Evolutionary conservation across 2,797 vertebrate species (phyloP).

Genomic region (Ataeniobius toweri): DNA sequence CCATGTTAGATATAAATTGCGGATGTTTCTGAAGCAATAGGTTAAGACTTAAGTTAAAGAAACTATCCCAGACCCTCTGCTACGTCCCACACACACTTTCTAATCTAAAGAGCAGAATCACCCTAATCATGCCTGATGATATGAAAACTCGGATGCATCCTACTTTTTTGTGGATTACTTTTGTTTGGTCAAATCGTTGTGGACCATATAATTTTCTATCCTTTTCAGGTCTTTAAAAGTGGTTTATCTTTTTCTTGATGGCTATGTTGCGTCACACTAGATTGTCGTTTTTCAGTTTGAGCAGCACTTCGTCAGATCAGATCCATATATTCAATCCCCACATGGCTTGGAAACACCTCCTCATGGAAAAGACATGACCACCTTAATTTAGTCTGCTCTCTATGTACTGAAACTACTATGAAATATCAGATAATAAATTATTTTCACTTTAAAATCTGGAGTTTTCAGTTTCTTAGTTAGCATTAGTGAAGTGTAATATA

Average conservation of each 20-base stretch:
- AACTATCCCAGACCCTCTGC: constrained; percentile 61
- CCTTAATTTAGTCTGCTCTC: constrained; percentile 39
- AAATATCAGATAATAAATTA: constrained; percentile 50
- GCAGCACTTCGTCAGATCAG: constrained; percentile 41
- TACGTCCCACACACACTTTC: constrained; percentile 58
- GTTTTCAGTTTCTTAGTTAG: constrained; percentile 51
- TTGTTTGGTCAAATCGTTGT: constrained; percentile 19
- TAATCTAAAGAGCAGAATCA: constrained; percentile 53
- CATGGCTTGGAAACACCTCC: constrained; percentile 74
- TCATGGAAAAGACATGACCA: constrained; percentile 52
- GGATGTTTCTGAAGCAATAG: constrained; percentile 67
- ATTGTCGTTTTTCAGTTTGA: constrained; percentile 3
- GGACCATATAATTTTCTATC: neutral
- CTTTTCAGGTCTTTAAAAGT: neutral
- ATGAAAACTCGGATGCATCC: constrained; percentile 39
- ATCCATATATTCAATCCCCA: constrained; percentile 51
- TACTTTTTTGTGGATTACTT: constrained; percentile 22
- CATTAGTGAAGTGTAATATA: constrained; percentile 40
- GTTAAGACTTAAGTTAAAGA: constrained; percentile 71
- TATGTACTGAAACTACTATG: constrained; percentile 56
- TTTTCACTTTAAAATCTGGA: constrained; percentile 43
- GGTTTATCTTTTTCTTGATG: neutral
- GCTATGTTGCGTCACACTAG: neutral
- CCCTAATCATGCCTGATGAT: constrained; percentile 32
- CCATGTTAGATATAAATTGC: constrained; percentile 71